A percentile compares a stretch with the other conserved stretches of the same genome.
Conservation (phyloP, 2,888 invertebrate genomes). For the Deilephila elpenor region DNA sequence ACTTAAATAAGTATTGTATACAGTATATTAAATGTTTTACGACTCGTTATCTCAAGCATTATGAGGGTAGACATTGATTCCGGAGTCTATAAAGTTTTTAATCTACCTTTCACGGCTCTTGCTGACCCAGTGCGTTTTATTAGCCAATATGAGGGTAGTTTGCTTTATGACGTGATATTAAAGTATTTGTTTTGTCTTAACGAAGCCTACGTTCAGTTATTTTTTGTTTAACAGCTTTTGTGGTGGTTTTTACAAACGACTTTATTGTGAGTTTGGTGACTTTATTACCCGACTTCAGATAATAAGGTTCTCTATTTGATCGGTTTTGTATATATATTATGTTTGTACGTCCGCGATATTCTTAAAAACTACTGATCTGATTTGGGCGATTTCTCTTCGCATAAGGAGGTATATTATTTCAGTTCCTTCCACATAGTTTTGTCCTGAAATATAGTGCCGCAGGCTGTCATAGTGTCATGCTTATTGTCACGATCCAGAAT, state of each 20-base stretch:
- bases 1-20: background rate
- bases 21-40: slow-evolving; percentile 26
- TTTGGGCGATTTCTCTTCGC: too few species aligned
- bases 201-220: background rate
- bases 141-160: slow-evolving; percentile 10
- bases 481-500: too few species aligned
- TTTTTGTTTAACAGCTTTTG: background rate
- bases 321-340: too few species aligned
- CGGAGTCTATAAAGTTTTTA: slow-evolving; percentile 26
- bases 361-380: too few species aligned
- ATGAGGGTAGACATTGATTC: slow-evolving; percentile 24
- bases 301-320: background rate
- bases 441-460: too few species aligned
- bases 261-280: too few species aligned
- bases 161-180: slow-evolving; percentile 2
- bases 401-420: too few species aligned
- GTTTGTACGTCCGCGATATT: too few species aligned
- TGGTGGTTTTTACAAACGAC: too few species aligned
- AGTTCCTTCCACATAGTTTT: too few species aligned
- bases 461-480: too few species aligned
- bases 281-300: background rate
- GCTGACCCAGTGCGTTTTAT: slow-evolving; percentile 20
- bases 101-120: slow-evolving; percentile 14
- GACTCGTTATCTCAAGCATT: slow-evolving; percentile 16
- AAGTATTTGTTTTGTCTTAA: slow-evolving; percentile 13